Conservation (phyloP, 1,140 invertebrate genomes). For the Panagrolaimus sp. region DNA sequence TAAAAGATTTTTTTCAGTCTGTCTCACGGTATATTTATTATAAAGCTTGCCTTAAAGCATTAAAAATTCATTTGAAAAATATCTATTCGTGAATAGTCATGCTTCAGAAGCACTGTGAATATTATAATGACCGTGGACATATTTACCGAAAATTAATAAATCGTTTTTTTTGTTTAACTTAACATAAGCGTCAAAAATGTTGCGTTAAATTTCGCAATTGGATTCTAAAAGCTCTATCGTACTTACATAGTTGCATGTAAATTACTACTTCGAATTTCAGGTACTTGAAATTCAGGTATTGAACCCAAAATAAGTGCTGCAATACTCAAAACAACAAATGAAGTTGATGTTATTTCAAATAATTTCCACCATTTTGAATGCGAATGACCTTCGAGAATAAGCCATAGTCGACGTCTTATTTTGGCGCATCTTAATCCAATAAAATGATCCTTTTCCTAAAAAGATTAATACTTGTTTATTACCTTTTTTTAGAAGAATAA, state of each 20-base stretch:
- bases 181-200: too few species aligned
- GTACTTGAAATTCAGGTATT: slow-evolving; percentile 57
- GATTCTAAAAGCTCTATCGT: neutral
- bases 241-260: neutral
- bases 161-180: too few species aligned
- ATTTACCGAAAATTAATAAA: too few species aligned
- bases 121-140: too few species aligned
- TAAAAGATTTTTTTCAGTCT: too few species aligned
- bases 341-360: slow-evolving; percentile 56
- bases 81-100: too few species aligned
- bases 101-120: too few species aligned
- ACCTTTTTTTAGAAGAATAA: too few species aligned
- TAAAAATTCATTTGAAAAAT: too few species aligned
- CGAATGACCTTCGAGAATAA: slow-evolving; percentile 54
- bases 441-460: slow-evolving; percentile 56
- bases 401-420: slow-evolving; percentile 48
- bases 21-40: too few species aligned
- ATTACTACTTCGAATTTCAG: slow-evolving; percentile 37
- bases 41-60: too few species aligned
- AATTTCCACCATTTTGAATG: slow-evolving; percentile 57
- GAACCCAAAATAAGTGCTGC: slow-evolving; percentile 54
- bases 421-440: slow-evolving; percentile 56
- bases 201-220: too few species aligned
- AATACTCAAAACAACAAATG: slow-evolving; percentile 55
- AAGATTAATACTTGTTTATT: slow-evolving; percentile 19